Base-by-base conservation (phyloP, 2,113 vertebrate genomes). In the Hepsetus odoe region DNA sequence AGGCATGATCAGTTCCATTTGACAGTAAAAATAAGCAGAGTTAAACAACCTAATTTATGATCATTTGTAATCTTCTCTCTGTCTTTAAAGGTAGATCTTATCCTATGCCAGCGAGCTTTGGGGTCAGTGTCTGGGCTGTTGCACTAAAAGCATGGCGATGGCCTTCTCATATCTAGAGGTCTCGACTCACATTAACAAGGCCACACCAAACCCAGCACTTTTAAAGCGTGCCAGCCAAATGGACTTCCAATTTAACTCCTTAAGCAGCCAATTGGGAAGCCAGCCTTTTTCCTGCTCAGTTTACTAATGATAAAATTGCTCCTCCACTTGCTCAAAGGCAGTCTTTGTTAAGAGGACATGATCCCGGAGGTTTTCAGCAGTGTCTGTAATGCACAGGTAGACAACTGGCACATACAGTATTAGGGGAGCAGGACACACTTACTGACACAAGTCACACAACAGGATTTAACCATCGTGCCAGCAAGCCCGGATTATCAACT, bases 221-320 rank as follows among this genome's bases (percentile, higher is more conserved):
- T 77, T 30, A 59, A 85, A 79, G 66, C 33, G 61, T 69, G 71
- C 79, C 71, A 80, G 82, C 68, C 82, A 85, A 86, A 85, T 81
- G 81, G 87, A 74, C 76, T 85, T 87, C 72, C 83, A 80, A 81
- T 88, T 90, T 89, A 89, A 88, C 90, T 89, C 85, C 81, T 84
- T 85, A 83, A 69, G 80, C 75, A 80, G 81, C 76, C 79, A 86
- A 81, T 80, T 81, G 80, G 82, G 72, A 85, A 74, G 82, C 51
- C 81, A 88, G 64, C 78, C 79, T 82, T 89, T 91, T 88, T 90
- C 88, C 88, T 90, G 85, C 89, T 93, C 89, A 85, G 85, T 92
- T 93, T 91, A 91, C 90, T 91, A 88, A 92, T 90, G 89, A 92
- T 92, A 87, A 91, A 88, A 91, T 88, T 90, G 84, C 85, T 87